Percentiles rank a stretch among this genome's conserved stretches.
Conservation (phyloP, 2,113 vertebrate species). For the Dasyprocta punctata region DNA sequence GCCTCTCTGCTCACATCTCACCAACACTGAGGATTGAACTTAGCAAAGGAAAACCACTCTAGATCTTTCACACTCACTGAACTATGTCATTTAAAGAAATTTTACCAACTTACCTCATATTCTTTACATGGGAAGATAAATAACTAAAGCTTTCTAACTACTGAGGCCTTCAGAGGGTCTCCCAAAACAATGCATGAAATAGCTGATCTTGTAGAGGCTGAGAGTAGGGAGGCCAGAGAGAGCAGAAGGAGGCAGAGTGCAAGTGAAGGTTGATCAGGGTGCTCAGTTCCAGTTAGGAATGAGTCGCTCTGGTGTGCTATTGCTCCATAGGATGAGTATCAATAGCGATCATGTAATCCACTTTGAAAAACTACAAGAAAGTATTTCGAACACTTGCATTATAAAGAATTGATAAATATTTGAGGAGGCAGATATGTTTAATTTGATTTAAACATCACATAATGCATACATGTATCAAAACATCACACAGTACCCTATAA, state of each 20-base stretch:
- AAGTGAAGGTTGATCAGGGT: too few species aligned
- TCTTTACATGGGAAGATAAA: not conserved
- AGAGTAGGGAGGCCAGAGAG: not conserved
- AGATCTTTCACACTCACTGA: not conserved
- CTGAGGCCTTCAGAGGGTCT: not conserved
- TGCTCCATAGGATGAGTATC: too few species aligned
- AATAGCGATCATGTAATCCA: not conserved
- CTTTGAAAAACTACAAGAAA: not conserved
- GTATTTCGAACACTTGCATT: not conserved
- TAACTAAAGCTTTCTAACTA: not conserved
- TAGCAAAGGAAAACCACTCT: not conserved
- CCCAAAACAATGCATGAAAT: not conserved
- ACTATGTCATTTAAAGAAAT: not conserved
- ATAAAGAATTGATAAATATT: not conserved
- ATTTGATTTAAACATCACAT: not conserved
- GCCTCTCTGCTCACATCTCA: not conserved
- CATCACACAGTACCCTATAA: not conserved
- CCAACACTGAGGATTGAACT: not conserved
- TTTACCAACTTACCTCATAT: not conserved
- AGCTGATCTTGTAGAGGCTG: not conserved
- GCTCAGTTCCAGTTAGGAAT: not conserved
- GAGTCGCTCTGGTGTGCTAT: too few species aligned
- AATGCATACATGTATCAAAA: not conserved
- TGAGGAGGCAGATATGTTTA: not conserved
- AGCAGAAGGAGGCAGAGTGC: too few species aligned